A percentile compares a stretch with the other conserved stretches of the same genome.
phyloP scores from a whole-genome alignment of 2,113 vertebrate species.

The Seriola rivoliana region DNA sequence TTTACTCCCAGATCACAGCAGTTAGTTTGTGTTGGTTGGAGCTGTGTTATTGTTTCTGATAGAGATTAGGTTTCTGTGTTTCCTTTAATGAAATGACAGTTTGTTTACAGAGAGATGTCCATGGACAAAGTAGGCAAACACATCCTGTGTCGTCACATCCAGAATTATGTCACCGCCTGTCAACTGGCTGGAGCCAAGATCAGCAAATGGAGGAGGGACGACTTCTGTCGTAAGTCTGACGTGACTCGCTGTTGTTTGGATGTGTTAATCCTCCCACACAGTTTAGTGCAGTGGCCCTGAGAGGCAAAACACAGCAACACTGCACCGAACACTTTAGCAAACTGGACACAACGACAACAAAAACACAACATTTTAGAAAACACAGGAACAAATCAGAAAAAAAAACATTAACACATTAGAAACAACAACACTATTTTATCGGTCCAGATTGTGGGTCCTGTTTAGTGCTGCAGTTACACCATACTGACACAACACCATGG shows the following conservation, averaged over 20 bases:
- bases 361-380: no score
- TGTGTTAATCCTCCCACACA: no score
- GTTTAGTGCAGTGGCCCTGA: neutral
- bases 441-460: no score
- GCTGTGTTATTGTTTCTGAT: no score
- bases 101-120: constrained; percentile 39
- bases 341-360: no score
- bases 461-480: no score
- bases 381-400: no score
- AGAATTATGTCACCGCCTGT: constrained; percentile 37
- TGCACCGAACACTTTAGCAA: neutral
- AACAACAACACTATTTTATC: no score
- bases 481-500: no score
- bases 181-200: constrained; percentile 40
- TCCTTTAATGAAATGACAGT: neutral
- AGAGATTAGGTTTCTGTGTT: neutral
- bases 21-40: no score
- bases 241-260: neutral
- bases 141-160: constrained; percentile 34
- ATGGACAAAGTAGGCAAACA: neutral
- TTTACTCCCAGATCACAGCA: no score
- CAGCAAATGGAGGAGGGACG: constrained; percentile 25
- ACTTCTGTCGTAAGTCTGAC: constrained; percentile 47
- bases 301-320: neutral
- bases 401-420: no score